Evolutionary conservation across 2,113 vertebrate species (phyloP).

Genomic region (Tautogolabrus adspersus): DNA sequence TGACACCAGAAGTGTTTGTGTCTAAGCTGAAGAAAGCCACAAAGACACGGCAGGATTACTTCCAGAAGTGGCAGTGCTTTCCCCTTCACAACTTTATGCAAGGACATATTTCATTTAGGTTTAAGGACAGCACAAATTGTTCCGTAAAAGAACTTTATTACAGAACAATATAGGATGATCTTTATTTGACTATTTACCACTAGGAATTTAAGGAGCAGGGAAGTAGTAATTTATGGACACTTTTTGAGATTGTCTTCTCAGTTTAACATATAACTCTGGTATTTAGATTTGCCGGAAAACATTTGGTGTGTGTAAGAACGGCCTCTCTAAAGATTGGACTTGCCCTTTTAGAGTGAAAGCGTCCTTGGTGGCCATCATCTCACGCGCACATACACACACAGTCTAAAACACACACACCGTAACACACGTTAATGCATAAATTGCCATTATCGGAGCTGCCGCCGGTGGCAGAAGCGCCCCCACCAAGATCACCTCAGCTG

Average conservation of each 20-base stretch:
- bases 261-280: slow-evolving; percentile 7
- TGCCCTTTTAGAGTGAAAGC: slow-evolving; percentile 77
- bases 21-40: no score
- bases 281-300: slow-evolving; percentile 35
- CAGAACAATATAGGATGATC: no score
- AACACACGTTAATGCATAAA: slow-evolving; percentile 78
- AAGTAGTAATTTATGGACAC: neutral
- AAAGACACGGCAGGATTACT: no score
- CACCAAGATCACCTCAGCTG: slow-evolving; percentile 86
- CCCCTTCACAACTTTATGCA: no score
- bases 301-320: slow-evolving; percentile 28
- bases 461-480: slow-evolving; percentile 80
- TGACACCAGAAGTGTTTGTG: no score
- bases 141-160: no score
- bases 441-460: slow-evolving; percentile 82
- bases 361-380: slow-evolving; percentile 74
- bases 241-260: neutral
- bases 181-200: neutral
- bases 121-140: no score
- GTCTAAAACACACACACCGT: slow-evolving; percentile 40
- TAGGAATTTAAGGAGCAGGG: no score
- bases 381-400: slow-evolving; percentile 22
- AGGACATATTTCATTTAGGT: no score
- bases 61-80: no score
- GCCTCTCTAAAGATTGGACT: slow-evolving; percentile 54